A percentile compares a stretch with the other conserved stretches of the same genome.
Conservation (phyloP, 1,140 invertebrate species). For the Euura lappo region DNA sequence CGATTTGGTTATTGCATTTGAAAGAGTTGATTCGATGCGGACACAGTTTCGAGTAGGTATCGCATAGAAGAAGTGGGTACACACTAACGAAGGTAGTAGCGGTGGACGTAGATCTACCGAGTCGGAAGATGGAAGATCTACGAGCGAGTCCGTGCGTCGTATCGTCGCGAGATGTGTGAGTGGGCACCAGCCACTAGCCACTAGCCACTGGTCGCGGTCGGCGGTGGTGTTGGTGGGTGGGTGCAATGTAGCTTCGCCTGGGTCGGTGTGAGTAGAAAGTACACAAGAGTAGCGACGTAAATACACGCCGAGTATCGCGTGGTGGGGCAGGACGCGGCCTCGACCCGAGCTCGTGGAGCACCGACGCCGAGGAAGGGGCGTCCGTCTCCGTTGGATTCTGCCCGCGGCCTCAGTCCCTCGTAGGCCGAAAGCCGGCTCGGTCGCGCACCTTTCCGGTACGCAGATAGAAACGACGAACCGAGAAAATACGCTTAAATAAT, state of each 20-base stretch:
- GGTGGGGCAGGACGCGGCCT: slow-evolving; percentile 22
- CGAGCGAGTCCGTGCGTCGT: too few species aligned
- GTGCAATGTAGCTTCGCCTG: neutral
- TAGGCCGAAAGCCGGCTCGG: slow-evolving; percentile 41
- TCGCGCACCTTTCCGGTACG: slow-evolving; percentile 29
- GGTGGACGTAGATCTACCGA: too few species aligned
- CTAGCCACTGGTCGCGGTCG: too few species aligned
- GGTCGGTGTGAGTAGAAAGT: neutral
- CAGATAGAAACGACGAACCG: neutral
- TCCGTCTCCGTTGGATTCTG: slow-evolving; percentile 23
- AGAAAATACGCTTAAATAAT: too few species aligned
- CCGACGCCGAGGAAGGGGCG: neutral
- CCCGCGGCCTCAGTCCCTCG: slow-evolving; percentile 42
- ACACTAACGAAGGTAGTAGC: too few species aligned
- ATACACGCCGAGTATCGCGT: neutral
- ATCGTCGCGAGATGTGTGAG: too few species aligned
- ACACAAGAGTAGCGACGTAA: neutral
- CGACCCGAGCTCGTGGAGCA: slow-evolving; percentile 14
- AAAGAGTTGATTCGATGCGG: too few species aligned
- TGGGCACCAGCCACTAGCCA: too few species aligned
- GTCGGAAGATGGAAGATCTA: too few species aligned
- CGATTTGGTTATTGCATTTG: too few species aligned
- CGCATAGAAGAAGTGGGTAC: too few species aligned
- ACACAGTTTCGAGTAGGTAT: too few species aligned
- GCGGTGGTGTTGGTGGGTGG: neutral